Evolutionary conservation across 2,888 invertebrate species (phyloP).

Genomic region (Disparrhopalites patrizii): DNA sequence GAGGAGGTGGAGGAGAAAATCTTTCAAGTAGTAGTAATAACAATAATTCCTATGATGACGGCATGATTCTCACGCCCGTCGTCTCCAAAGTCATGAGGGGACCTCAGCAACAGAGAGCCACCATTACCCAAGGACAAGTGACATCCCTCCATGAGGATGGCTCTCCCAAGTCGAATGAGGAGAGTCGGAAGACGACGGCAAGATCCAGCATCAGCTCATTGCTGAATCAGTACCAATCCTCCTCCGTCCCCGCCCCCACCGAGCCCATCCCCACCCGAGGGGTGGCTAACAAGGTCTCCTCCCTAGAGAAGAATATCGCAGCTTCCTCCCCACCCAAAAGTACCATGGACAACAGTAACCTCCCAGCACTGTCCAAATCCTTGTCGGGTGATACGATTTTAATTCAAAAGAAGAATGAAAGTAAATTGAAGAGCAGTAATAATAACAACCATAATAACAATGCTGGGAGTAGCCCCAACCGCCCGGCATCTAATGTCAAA

Average conservation of each 20-base stretch:
- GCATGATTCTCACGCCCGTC: slow-evolving; percentile 51
- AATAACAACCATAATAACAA: no score
- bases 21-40: slow-evolving; percentile 3
- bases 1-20: neutral
- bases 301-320: slow-evolving; percentile 24
- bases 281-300: slow-evolving; percentile 7
- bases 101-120: slow-evolving; percentile 68
- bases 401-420: no score
- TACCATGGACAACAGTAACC: neutral
- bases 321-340: slow-evolving; percentile 17
- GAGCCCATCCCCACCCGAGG: neutral
- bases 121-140: slow-evolving; percentile 53
- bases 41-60: slow-evolving; percentile 13
- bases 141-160: slow-evolving; percentile 29
- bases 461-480: neutral
- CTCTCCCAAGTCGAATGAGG: slow-evolving; percentile 17
- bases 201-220: slow-evolving; percentile 42
- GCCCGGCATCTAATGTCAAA: neutral
- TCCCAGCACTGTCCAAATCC: slow-evolving; percentile 45
- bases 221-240: slow-evolving; percentile 40
- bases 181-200: slow-evolving; percentile 35
- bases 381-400: slow-evolving; percentile 44
- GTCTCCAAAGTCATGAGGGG: slow-evolving; percentile 71
- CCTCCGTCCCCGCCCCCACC: slow-evolving; percentile 43
- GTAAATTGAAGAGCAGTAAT: no score